Conservation (phyloP, 1,140 invertebrate species). For the Bathynomus jamesi region DNA sequence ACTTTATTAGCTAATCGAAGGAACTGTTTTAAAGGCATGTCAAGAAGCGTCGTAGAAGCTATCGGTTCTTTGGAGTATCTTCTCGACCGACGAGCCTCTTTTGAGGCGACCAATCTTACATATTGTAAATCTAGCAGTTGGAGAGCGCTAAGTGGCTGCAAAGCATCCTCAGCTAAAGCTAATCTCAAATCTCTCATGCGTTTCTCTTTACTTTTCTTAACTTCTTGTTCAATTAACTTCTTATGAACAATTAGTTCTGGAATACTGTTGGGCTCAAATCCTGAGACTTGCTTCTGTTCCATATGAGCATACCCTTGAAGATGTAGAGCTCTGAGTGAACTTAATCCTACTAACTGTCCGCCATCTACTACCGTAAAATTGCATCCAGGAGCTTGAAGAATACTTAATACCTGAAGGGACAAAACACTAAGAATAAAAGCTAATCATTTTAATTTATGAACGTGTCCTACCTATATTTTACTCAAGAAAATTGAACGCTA, state of each 20-base stretch:
- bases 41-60: slow-evolving; percentile 18
- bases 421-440: too few relatives aligned
- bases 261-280: slow-evolving; percentile 22
- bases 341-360: slow-evolving; percentile 9
- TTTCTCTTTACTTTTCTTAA: not conserved
- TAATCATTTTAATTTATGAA: too few relatives aligned
- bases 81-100: slow-evolving; percentile 14
- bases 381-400: slow-evolving; percentile 16
- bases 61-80: slow-evolving; percentile 14
- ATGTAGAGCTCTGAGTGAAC: slow-evolving; percentile 19
- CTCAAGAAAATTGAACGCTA: too few relatives aligned
- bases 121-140: slow-evolving; percentile 28
- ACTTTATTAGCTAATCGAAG: slow-evolving; percentile 19
- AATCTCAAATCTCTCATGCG: slow-evolving; percentile 11
- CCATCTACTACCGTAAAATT: slow-evolving; percentile 15
- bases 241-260: slow-evolving; percentile 23
- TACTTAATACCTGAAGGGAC: slow-evolving; percentile 18
- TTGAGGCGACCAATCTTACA: slow-evolving; percentile 20
- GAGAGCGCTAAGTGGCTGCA: slow-evolving; percentile 12
- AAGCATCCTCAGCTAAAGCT: slow-evolving; percentile 22
- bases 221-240: not conserved
- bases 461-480: too few relatives aligned
- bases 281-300: slow-evolving; percentile 14
- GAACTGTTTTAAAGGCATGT: slow-evolving; percentile 20
- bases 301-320: slow-evolving; percentile 24